These are phyloP conservation scores for Synanthedon andrenaeformis DNA, from an alignment of 2,888 invertebrate species.

Conservation along the genomic window DNA sequence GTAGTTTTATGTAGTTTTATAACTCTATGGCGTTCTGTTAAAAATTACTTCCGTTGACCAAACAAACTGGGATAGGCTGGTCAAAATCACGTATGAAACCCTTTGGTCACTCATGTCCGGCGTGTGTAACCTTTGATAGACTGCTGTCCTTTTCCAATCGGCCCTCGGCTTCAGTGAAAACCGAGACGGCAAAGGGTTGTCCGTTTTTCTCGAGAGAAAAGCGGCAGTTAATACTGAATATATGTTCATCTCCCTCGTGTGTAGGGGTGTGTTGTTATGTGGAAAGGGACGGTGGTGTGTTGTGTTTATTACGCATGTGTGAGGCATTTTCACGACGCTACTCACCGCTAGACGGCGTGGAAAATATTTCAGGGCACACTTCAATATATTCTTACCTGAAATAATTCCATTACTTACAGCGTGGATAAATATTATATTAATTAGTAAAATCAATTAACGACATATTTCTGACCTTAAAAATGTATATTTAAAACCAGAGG, in stretches of 20 bases:
- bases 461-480: too few relatives aligned
- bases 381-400: too few relatives aligned
- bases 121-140: constrained; percentile 30
- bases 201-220: constrained; percentile 58
- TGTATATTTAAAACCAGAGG: too few relatives aligned
- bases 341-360: constrained; percentile 61
- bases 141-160: constrained; percentile 40
- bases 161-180: constrained; percentile 35
- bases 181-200: constrained; percentile 60
- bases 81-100: constrained; percentile 27
- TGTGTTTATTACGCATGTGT: constrained; percentile 22
- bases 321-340: constrained; percentile 41
- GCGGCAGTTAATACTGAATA: constrained; percentile 41
- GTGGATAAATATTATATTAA: too few relatives aligned
- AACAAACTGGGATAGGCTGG: constrained; percentile 48
- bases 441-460: too few relatives aligned
- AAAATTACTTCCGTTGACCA: constrained; percentile 27
- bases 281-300: constrained; percentile 51
- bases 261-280: constrained; percentile 50
- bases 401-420: too few relatives aligned
- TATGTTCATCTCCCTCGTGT: constrained; percentile 60
- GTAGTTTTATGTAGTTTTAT: too few relatives aligned
- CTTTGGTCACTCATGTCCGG: constrained; percentile 54
- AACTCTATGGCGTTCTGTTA: not conserved
- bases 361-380: constrained; percentile 1